Conservation (phyloP, 2,797 vertebrate genomes). For the Moxostoma hubbsi region DNA sequence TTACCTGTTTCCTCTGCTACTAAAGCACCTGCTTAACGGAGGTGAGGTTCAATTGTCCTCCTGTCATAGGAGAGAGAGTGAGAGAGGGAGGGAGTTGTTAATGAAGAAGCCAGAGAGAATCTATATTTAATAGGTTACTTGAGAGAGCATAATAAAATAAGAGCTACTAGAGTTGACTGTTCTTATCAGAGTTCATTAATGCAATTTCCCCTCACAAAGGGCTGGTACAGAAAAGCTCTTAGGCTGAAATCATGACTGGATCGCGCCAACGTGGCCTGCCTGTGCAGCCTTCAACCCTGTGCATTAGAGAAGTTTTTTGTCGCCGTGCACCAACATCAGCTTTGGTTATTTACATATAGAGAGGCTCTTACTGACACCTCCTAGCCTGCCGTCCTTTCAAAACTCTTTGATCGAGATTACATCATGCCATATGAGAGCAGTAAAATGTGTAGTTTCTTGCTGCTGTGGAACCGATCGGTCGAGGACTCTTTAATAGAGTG, state of each 20-base stretch:
- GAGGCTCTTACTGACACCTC: background rate
- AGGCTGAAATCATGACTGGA: slow-evolving; percentile 50
- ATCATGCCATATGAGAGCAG: background rate
- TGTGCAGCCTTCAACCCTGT: slow-evolving; percentile 24
- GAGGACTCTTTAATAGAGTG: slow-evolving; percentile 32
- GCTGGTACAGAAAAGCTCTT: slow-evolving; percentile 54
- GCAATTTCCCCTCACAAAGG: slow-evolving; percentile 59
- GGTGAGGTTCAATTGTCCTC: slow-evolving; percentile 57
- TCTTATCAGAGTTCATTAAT: slow-evolving; percentile 64
- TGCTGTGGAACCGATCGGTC: slow-evolving; percentile 4
- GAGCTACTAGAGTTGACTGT: slow-evolving; percentile 55
- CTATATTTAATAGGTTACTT: slow-evolving; percentile 63
- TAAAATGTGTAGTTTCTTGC: background rate
- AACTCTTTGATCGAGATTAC: slow-evolving; percentile 9
- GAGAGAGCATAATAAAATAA: slow-evolving; percentile 46
- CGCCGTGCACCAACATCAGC: background rate
- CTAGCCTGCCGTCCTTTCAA: slow-evolving; percentile 1
- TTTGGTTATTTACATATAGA: slow-evolving; percentile 40
- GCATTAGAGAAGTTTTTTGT: background rate
- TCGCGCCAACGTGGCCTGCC: slow-evolving; percentile 40
- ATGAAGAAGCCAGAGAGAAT: slow-evolving; percentile 60
- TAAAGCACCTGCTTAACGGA: slow-evolving; percentile 60
- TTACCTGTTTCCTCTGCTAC: slow-evolving; percentile 60
- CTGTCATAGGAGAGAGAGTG: slow-evolving; percentile 33
- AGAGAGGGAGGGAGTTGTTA: slow-evolving; percentile 41